Evolutionary conservation across 2,797 vertebrate genomes (phyloP), one percentile per base, ranked within the genome.

Genomic region (Aeoliscus strigatus): DNA sequence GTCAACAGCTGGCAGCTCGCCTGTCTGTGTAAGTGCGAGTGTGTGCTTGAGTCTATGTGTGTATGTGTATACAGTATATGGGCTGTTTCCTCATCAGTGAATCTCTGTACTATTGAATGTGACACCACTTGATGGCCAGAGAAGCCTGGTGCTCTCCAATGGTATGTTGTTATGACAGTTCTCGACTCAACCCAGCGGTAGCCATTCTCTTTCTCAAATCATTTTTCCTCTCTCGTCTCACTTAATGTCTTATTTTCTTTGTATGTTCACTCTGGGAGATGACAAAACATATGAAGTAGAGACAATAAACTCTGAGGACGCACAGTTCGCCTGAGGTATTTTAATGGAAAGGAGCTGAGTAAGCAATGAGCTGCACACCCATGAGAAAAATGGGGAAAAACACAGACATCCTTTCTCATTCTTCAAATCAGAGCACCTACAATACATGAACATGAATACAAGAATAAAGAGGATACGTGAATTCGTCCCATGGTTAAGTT

Each of bases 1-100:
- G 81, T 83, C 81, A 84, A 82, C 81, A 84, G 76, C 79, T 84
- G 84, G 82, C 81, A 69, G 57, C 42, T 33, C 47, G 70, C 71
- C 66, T 53, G 52, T 51, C 41, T 51, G 52, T 60, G 71, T 62
- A 18, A 47, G 41, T 33, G 48, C 12, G 53, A 39, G 56, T 55
- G 50, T 27, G 25, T 60, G 53, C 47, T 33, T 34, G 27, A 12
- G 46, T 33, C 9, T 34, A 40, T 46, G 60, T 40, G 49, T 34
- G 58, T 33, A 17, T 66, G 68, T 66, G 58, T 70, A 60, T 77
- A 77, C 71, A 77, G 70, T 59, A 50, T 67, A 66, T 69, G 66
- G 59, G 63, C 61, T 71, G 75, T 68, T 79, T 75, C 80, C 74
- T 77, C 75, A 75, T 80, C 72, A 75, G 53, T 66, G 79, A 77